Evolutionary conservation across 2,113 vertebrate genomes (phyloP).

Genomic region (Periophthalmus modestus): DNA sequence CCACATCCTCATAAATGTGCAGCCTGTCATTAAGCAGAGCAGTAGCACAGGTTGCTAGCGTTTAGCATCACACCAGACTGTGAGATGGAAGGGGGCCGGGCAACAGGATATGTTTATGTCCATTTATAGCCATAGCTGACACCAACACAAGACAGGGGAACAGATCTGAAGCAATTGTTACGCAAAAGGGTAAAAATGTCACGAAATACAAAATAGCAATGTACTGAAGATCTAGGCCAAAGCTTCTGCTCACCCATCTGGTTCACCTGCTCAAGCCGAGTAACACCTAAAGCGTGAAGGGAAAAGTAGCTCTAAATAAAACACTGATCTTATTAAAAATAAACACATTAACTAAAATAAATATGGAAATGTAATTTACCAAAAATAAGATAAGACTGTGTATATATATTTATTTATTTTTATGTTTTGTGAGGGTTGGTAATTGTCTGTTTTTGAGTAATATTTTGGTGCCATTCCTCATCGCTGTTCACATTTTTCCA

Average conservation of each 20-base stretch:
- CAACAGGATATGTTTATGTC: conserved; percentile 72
- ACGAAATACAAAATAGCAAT: conserved; percentile 7
- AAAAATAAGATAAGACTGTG: background rate
- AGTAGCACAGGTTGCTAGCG: conserved; percentile 50
- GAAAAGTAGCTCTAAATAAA: background rate
- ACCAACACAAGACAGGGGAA: conserved; percentile 48
- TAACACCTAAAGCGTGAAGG: background rate
- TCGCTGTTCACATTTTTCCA: background rate
- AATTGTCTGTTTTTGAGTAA: background rate
- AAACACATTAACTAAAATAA: background rate
- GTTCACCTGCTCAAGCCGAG: background rate
- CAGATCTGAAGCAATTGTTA: conserved; percentile 59
- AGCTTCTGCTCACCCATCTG: background rate
- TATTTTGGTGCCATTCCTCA: background rate
- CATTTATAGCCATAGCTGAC: conserved; percentile 82
- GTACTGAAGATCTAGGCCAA: background rate
- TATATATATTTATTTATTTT: background rate
- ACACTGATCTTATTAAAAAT: background rate
- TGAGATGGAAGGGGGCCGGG: conserved; percentile 31
- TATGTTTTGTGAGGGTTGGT: background rate
- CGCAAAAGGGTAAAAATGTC: conserved; percentile 33
- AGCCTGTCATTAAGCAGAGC: conserved; percentile 66
- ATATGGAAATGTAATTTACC: background rate
- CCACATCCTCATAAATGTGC: conserved; percentile 46
- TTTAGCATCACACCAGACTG: conserved; percentile 47